Evolutionary conservation across 2,113 vertebrate genomes (phyloP).

Genomic region (Willisornis vidua): DNA sequence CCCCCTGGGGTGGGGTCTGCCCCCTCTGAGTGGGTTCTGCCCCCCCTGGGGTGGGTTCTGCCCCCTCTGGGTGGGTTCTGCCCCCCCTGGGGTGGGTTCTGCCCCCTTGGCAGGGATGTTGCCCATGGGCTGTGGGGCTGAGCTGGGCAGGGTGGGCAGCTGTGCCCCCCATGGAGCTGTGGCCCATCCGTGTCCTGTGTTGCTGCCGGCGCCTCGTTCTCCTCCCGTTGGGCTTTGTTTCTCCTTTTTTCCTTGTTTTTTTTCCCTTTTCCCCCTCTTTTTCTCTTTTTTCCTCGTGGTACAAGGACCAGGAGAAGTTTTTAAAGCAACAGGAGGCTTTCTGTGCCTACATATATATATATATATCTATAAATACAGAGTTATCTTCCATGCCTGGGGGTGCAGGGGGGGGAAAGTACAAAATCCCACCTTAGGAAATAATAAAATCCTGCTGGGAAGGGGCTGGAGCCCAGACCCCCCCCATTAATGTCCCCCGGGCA

Average conservation of each 20-base stretch:
- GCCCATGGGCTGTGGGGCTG: background rate
- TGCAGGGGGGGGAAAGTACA: background rate
- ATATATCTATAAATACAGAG: background rate
- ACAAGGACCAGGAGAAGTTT: background rate
- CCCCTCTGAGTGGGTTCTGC: no score
- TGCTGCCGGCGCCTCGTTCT: background rate
- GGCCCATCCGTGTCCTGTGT: background rate
- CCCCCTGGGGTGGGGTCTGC: no score
- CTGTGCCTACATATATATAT: slow-evolving; percentile 37
- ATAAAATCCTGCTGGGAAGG: background rate
- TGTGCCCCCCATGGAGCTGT: background rate
- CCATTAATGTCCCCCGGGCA: background rate
- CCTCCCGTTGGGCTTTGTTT: background rate
- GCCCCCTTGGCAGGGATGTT: background rate
- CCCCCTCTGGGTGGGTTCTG: background rate
- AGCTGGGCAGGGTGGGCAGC: background rate
- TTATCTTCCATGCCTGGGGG: background rate
- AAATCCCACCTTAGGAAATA: background rate
- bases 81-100: background rate
- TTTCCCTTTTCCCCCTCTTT: background rate
- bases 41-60: background rate
- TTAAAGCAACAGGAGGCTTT: background rate
- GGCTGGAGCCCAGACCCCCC: background rate
- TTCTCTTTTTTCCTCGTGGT: background rate
- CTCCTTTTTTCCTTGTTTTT: background rate